A percentile compares a stretch with the other conserved stretches of the same genome.
phyloP scores from a whole-genome alignment of 2,113 vertebrate species.

The Boulengeromyrus knoepffleri region DNA sequence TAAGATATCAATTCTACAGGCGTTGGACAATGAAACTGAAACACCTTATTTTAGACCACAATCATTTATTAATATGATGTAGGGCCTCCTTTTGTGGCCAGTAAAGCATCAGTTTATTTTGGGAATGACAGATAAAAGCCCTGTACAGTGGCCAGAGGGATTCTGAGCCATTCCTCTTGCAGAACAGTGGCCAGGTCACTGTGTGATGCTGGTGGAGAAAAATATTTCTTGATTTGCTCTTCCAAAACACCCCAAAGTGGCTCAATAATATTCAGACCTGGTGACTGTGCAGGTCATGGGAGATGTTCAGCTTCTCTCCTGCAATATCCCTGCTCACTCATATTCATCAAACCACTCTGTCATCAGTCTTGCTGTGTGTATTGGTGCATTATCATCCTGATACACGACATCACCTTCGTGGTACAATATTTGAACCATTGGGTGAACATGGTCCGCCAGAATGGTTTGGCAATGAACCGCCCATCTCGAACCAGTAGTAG shows the following conservation, averaged over 20 bases:
- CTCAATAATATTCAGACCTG: background rate
- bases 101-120: background rate
- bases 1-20: background rate
- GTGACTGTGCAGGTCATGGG: background rate
- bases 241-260: background rate
- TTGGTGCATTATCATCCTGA: background rate
- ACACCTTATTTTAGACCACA: background rate
- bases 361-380: background rate
- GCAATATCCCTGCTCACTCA: background rate
- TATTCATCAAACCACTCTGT: background rate
- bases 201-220: background rate
- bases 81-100: background rate
- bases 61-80: background rate
- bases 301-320: background rate
- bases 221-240: background rate
- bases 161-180: background rate
- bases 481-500: background rate
- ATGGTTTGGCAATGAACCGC: background rate
- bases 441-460: background rate
- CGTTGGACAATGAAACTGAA: background rate
- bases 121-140: background rate
- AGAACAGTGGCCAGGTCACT: background rate
- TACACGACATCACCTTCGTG: background rate
- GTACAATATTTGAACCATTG: background rate
- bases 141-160: background rate